Evolutionary conservation across 2,888 invertebrate genomes (phyloP).

Genomic region (Zele albiditarsus): DNA sequence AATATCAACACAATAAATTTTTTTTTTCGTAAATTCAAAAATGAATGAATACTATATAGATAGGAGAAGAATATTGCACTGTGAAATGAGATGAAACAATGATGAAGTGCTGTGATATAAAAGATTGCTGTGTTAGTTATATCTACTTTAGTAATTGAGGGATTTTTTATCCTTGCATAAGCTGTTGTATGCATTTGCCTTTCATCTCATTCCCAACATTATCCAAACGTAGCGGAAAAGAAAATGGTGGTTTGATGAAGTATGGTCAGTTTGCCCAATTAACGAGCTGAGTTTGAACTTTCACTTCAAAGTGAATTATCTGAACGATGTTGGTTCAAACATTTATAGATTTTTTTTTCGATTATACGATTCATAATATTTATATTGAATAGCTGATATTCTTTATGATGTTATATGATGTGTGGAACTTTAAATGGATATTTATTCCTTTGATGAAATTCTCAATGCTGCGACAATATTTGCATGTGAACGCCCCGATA

Average conservation of each 20-base stretch:
- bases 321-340: conserved; percentile 29
- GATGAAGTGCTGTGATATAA: neutral
- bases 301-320: neutral
- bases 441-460: too few species aligned
- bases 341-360: conserved; percentile 61
- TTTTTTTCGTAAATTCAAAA: neutral
- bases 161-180: neutral
- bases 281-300: neutral
- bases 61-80: neutral
- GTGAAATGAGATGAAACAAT: neutral
- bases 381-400: conserved; percentile 54
- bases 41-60: neutral
- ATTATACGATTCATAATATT: conserved; percentile 59
- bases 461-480: too few species aligned
- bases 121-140: neutral
- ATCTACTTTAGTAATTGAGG: neutral
- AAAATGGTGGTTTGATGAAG: neutral
- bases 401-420: conserved; percentile 30
- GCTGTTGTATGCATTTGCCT: too few species aligned
- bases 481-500: too few species aligned
- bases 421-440: too few species aligned
- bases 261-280: neutral
- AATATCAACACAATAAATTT: neutral
- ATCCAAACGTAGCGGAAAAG: neutral
- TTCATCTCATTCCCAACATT: too few species aligned